Evolutionary conservation across 2,113 vertebrate species (phyloP), one percentile per base, ranked within the genome.

Genomic region (Grammomys surdaster): DNA sequence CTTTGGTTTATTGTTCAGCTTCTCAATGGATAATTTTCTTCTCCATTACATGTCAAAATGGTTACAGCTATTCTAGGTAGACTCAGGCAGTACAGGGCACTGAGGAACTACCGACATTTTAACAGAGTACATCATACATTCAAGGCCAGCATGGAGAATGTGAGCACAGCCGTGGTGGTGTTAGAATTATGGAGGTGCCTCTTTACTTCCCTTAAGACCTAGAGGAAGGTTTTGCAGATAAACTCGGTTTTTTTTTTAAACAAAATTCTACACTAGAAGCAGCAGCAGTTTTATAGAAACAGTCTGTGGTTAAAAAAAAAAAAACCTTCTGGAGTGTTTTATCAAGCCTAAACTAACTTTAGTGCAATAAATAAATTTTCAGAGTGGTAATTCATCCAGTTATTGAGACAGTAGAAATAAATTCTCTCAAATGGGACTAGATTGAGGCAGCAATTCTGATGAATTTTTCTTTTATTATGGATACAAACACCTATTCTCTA

Each of bases 1-100:
- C 96, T 97, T 94, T 94, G 95, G 93, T 94, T 97, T 96, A 33
- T 80, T 95, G 85, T 88, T 81, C 73, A 94, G 43, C n/a, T 73
- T 73, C 70, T 73, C n/a, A 20, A 22, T 80, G 28, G 5, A 20
- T 20, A 73, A 40, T n/a, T n/a, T 63, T 56, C 40, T 86, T 94
- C 89, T 31, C 54, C 54, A 89, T 77, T 96, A 93, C 67, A 78
- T 88, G 51, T 87, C 90, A 89, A 77, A 94, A 88, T 84, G 22
- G 54, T 70, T 91, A 75, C 10, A 82, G 82, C 40, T 87, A 80
- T 69, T 40, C 17, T 78, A 31, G 80, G 78, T 93, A 36, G 48
- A 81, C 51, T 91, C 11, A 40, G 51, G 82, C 54, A 88, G 65
- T 33, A 75, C 36, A 46, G 1, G 40, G 80, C 85, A 51, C 67